Evolutionary conservation across 2,797 vertebrate genomes (phyloP).

Genomic region (Dryobates pubescens): DNA sequence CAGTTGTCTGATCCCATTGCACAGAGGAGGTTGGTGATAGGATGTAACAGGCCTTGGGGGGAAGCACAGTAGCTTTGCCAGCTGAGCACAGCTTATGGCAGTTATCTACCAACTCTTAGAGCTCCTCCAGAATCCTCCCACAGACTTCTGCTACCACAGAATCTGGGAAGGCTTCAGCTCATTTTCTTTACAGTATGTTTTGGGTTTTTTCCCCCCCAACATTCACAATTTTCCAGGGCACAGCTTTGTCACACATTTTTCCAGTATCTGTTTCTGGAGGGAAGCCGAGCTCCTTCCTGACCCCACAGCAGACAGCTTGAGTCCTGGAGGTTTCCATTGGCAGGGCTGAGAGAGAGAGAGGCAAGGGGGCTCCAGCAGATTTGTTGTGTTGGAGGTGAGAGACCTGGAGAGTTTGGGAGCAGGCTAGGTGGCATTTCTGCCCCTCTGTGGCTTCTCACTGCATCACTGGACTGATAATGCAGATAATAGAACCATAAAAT

Average conservation of each 20-base stretch:
- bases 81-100: background rate
- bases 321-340: background rate
- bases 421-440: background rate
- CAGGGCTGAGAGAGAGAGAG: background rate
- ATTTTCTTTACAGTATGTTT: background rate
- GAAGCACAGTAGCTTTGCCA: conserved; percentile 1
- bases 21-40: background rate
- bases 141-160: background rate
- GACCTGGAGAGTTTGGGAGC: background rate
- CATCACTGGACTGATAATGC: background rate
- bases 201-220: background rate
- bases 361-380: background rate
- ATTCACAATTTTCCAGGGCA: conserved; percentile 4
- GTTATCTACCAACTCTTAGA: background rate
- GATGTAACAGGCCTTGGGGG: background rate
- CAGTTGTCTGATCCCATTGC: background rate
- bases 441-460: background rate
- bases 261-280: background rate
- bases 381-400: background rate
- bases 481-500: background rate
- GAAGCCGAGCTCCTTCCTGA: background rate
- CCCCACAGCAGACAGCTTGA: background rate
- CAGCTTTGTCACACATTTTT: background rate
- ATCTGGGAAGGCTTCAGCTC: conserved; percentile 1
- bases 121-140: background rate